Percentiles rank a stretch among this genome's conserved stretches.
phyloP scores from a whole-genome alignment of 1,140 invertebrate species.

The Tetramorium alpestre region DNA sequence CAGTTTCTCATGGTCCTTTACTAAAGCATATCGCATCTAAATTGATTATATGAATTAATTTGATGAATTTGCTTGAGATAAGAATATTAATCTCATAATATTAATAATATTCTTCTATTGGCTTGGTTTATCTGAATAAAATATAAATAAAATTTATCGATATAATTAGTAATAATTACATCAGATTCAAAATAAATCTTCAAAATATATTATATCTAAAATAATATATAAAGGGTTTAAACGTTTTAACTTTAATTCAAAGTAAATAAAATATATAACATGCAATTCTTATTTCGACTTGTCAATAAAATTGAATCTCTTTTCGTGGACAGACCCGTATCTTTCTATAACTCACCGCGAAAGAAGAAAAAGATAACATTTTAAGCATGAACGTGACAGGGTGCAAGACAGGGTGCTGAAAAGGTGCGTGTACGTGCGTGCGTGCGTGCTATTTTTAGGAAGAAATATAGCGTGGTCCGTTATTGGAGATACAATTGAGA shows the following conservation, averaged over 20 bases:
- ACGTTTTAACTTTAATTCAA: background rate
- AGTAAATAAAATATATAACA: background rate
- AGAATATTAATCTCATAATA: background rate
- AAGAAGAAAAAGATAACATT: slow-evolving; percentile 16
- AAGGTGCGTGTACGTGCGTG: slow-evolving; percentile 37
- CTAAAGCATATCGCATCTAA: background rate
- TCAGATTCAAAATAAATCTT: background rate
- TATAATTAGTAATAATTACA: background rate
- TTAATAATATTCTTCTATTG: background rate
- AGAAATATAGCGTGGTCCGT: background rate
- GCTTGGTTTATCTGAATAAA: too few relatives aligned
- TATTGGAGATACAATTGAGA: background rate
- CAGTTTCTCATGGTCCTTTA: background rate
- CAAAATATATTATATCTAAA: background rate
- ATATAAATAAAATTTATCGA: background rate
- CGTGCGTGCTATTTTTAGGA: slow-evolving; percentile 4
- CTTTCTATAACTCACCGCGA: background rate
- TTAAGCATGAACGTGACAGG: slow-evolving; percentile 16
- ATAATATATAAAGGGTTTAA: background rate
- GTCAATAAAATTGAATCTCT: background rate
- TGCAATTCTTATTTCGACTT: background rate
- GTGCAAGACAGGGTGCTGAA: slow-evolving; percentile 7
- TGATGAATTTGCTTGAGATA: background rate
- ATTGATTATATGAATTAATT: background rate
- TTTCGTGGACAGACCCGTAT: background rate